Percentiles rank a stretch among this genome's conserved stretches.
phyloP scores from a whole-genome alignment of 1,140 invertebrate genomes.

The Apis cerana region DNA sequence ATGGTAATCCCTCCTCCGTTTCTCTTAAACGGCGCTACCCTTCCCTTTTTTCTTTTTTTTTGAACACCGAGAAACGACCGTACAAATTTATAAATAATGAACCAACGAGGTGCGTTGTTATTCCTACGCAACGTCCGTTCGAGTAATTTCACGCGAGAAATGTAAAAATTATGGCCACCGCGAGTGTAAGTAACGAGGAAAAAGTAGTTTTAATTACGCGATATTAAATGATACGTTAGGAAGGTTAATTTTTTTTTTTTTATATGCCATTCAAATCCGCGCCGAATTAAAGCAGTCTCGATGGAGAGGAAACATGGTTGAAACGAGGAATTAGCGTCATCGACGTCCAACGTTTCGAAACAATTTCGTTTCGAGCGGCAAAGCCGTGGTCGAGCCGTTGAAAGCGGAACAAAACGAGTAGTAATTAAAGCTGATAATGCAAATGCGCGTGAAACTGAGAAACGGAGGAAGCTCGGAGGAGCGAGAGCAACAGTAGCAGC shows the following conservation, averaged over 20 bases:
- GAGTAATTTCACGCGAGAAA: no score
- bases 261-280: no score
- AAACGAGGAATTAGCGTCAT: background rate
- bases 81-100: constrained; percentile 62
- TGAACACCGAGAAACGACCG: constrained; percentile 11
- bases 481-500: constrained; percentile 33
- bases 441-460: constrained; percentile 45
- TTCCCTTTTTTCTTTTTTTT: constrained; percentile 26
- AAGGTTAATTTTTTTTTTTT: no score
- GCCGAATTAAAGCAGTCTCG: no score
- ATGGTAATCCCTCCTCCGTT: constrained; percentile 48
- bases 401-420: constrained; percentile 50
- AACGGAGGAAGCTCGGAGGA: background rate
- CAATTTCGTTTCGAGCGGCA: background rate
- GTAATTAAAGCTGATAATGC: constrained; percentile 68
- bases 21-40: constrained; percentile 19
- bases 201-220: no score
- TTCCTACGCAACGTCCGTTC: no score
- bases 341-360: background rate
- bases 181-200: no score
- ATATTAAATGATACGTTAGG: no score
- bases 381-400: constrained; percentile 26
- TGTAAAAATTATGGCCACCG: no score
- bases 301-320: no score
- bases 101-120: background rate